Evolutionary conservation across 2,888 invertebrate species (phyloP).

Genomic region (Catocala nupta): DNA sequence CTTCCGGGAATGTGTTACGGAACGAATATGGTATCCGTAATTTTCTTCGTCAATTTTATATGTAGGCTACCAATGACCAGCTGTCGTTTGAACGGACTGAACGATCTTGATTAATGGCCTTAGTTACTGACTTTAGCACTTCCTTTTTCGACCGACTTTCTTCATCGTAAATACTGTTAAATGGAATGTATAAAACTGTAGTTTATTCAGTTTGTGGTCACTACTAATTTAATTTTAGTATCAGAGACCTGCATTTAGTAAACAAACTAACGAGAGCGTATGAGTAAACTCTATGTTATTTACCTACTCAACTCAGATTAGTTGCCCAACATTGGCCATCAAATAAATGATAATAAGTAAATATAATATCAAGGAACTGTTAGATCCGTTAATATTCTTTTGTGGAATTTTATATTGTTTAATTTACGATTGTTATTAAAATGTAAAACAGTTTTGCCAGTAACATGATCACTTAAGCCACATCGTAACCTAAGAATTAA

Average conservation of each 20-base stretch:
- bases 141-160: slow-evolving; percentile 34
- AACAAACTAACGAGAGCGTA: slow-evolving; percentile 4
- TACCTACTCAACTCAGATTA: not conserved
- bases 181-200: slow-evolving; percentile 31
- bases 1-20: slow-evolving; percentile 1
- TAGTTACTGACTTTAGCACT: slow-evolving; percentile 43
- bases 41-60: slow-evolving; percentile 41
- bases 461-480: too few relatives aligned
- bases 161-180: slow-evolving; percentile 29
- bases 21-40: slow-evolving; percentile 17
- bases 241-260: slow-evolving; percentile 12
- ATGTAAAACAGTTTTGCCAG: too few relatives aligned
- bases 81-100: slow-evolving; percentile 28
- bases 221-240: slow-evolving; percentile 29
- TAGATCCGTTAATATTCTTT: too few relatives aligned
- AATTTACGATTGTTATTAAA: too few relatives aligned
- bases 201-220: slow-evolving; percentile 17
- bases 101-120: slow-evolving; percentile 51
- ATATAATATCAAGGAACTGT: too few relatives aligned
- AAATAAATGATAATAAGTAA: too few relatives aligned
- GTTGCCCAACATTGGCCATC: too few relatives aligned
- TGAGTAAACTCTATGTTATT: not conserved
- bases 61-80: slow-evolving; percentile 38
- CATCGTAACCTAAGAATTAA: too few relatives aligned
- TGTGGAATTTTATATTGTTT: too few relatives aligned